Conservation (phyloP, 2,888 invertebrate genomes). For the Lasioglossum figueresi region DNA sequence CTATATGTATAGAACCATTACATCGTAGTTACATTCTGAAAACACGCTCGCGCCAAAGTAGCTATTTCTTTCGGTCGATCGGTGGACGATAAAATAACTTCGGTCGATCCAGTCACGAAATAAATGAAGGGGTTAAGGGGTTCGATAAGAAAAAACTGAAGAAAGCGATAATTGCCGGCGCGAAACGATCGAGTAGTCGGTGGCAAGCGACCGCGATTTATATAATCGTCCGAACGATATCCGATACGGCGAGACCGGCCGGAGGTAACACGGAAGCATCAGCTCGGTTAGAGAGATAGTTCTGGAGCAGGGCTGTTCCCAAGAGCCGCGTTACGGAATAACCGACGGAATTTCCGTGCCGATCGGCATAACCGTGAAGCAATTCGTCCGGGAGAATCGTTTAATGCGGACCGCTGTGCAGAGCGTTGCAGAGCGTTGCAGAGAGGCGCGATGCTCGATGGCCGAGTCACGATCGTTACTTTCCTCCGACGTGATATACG, state of each 20-base stretch:
- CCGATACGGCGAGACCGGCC: constrained; percentile 15
- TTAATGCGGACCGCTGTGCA: constrained; percentile 48
- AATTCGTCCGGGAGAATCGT: constrained; percentile 63
- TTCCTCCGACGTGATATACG: constrained; percentile 41
- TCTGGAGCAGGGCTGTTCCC: constrained; percentile 30
- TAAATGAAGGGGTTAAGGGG: neutral
- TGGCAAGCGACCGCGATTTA: constrained; percentile 32
- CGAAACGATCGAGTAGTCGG: neutral
- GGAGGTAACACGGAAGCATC: constrained; percentile 45
- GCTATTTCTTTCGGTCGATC: neutral
- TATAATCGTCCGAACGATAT: constrained; percentile 27
- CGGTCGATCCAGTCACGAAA: neutral
- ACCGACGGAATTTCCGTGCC: constrained; percentile 53
- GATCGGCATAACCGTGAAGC: constrained; percentile 59
- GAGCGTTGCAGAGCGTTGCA: neutral
- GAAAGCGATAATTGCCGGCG: constrained; percentile 22
- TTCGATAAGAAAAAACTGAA: neutral
- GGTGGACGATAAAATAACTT: neutral
- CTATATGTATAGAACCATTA: too few species aligned
- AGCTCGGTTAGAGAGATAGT: neutral
- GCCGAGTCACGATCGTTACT: constrained; percentile 62
- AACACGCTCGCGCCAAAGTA: too few species aligned
- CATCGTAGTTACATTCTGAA: neutral
- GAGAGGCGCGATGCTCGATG: constrained; percentile 44
- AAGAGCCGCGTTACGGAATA: constrained; percentile 45